Conservation (phyloP, 2,888 invertebrate species). For the Philopedon plagiatum region DNA sequence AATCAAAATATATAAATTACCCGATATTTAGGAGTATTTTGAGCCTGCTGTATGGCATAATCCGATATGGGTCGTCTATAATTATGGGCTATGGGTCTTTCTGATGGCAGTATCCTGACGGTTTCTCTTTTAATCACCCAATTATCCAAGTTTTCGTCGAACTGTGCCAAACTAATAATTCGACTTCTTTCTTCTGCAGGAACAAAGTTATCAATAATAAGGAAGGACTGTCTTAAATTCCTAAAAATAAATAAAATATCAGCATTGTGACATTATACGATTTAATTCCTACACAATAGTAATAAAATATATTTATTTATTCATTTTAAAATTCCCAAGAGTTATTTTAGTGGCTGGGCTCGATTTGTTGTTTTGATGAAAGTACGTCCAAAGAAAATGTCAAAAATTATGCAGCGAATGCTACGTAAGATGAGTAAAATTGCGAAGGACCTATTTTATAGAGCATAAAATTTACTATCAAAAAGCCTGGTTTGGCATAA, state of each 20-base stretch:
- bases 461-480: too few species aligned
- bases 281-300: too few species aligned
- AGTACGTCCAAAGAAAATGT: too few species aligned
- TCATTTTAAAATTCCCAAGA: too few species aligned
- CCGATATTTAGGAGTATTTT: slow-evolving; percentile 61
- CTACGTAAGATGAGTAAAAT: too few species aligned
- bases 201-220: slow-evolving; percentile 92
- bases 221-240: slow-evolving; percentile 89
- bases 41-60: slow-evolving; percentile 61
- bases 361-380: too few species aligned
- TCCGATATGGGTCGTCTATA: slow-evolving; percentile 66
- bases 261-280: not conserved
- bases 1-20: slow-evolving; percentile 54
- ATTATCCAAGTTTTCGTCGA: slow-evolving; percentile 86
- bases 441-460: too few species aligned
- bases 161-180: slow-evolving; percentile 80
- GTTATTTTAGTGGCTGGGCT: too few species aligned
- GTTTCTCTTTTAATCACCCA: slow-evolving; percentile 73
- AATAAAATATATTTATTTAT: slow-evolving; percentile 9
- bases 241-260: slow-evolving; percentile 60
- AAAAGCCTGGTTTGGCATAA: too few species aligned
- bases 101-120: slow-evolving; percentile 59
- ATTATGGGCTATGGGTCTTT: slow-evolving; percentile 65
- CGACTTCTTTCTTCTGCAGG: slow-evolving; percentile 85
- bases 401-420: too few species aligned